phyloP scores from a whole-genome alignment of 2,797 vertebrate genomes.

The Crocodylus rhombifer region DNA sequence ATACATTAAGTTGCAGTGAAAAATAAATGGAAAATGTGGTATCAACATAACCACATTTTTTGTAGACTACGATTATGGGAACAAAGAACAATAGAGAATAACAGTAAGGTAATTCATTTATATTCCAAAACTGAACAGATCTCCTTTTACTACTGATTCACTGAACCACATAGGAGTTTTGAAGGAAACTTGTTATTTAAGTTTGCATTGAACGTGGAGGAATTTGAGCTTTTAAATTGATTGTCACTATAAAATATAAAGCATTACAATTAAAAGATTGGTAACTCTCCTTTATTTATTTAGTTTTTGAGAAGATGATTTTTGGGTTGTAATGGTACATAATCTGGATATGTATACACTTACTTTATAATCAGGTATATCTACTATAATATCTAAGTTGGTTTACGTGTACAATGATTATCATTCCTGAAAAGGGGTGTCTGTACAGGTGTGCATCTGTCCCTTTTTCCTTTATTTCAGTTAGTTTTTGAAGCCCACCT shows the following conservation, averaged over 20 bases:
- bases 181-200: neutral
- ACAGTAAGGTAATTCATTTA: neutral
- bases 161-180: neutral
- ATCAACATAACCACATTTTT: neutral
- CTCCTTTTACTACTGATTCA: neutral
- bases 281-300: neutral
- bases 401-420: fast-evolving
- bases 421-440: neutral
- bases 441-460: neutral
- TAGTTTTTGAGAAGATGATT: neutral
- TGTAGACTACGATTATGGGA: fast-evolving
- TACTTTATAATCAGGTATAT: neutral
- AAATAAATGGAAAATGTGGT: neutral
- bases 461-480: neutral
- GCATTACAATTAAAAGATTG: neutral
- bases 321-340: neutral
- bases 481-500: neutral
- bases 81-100: neutral
- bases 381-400: neutral
- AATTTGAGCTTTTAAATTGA: neutral
- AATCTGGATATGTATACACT: neutral
- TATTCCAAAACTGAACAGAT: neutral
- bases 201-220: neutral
- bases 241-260: neutral
- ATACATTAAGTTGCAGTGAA: neutral